phyloP scores from a whole-genome alignment of 1,140 invertebrate species.

The Gryllus bimaculatus region DNA sequence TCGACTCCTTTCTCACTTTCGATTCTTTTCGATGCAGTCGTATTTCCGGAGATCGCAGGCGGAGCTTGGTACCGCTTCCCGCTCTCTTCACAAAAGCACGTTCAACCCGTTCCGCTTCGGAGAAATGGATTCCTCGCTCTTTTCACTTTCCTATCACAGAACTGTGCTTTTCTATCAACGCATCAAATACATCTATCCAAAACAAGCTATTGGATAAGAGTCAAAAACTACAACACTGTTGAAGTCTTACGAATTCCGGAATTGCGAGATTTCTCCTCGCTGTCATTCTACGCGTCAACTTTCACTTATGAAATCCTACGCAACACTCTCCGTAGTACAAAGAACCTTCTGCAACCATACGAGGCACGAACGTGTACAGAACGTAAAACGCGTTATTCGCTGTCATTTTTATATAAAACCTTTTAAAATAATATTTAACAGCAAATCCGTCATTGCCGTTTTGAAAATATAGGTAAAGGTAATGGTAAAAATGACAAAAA shows the following conservation, averaged over 20 bases:
- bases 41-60: neutral
- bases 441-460: too few species aligned
- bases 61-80: neutral
- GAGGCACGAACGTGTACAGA: too few species aligned
- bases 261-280: neutral
- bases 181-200: too few species aligned
- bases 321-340: neutral
- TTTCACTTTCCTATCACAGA: neutral
- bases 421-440: too few species aligned
- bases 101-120: neutral
- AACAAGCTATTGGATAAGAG: neutral
- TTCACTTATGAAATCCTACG: neutral
- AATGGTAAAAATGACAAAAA: too few species aligned
- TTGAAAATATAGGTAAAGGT: too few species aligned
- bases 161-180: neutral
- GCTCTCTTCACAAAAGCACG: neutral
- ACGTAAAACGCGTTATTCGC: too few species aligned
- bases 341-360: neutral
- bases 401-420: too few species aligned
- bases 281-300: neutral
- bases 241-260: neutral
- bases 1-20: neutral
- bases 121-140: neutral
- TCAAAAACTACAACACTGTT: neutral
- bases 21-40: neutral